These are phyloP conservation scores for Ridgeia piscesae DNA, from an alignment of 1,140 invertebrate genomes.

Conservation along the genomic window DNA sequence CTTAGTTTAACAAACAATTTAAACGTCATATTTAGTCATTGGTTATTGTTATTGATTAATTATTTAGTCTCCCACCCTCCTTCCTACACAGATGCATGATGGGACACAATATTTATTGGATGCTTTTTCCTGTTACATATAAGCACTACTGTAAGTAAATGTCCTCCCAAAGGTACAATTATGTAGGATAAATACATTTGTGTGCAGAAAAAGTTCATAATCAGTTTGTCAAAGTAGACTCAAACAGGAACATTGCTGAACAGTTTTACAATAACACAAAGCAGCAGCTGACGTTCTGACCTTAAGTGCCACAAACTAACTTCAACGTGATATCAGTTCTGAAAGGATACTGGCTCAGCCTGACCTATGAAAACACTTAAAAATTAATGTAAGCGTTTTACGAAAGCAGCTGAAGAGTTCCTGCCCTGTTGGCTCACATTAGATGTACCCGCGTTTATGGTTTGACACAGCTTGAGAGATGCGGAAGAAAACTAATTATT, in stretches of 20 bases:
- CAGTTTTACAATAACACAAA: neutral
- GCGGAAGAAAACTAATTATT: neutral
- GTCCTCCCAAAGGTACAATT: neutral
- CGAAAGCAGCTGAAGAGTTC: neutral
- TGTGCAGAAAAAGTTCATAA: neutral
- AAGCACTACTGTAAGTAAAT: no score
- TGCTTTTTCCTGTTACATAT: no score
- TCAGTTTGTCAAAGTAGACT: neutral
- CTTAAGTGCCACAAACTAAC: neutral
- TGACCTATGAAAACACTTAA: neutral
- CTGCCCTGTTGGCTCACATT: neutral
- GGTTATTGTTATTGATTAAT: no score
- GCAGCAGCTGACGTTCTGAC: neutral
- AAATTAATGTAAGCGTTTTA: neutral
- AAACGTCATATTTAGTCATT: no score
- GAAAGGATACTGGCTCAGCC: neutral
- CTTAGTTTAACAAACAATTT: no score
- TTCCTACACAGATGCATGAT: no score
- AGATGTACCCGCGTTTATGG: neutral
- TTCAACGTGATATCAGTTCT: neutral
- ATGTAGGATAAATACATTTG: neutral
- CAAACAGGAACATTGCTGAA: neutral
- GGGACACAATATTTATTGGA: no score
- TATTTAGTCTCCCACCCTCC: no score
- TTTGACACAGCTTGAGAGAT: neutral